A percentile compares a stretch with the other conserved stretches of the same genome.
Evolutionary conservation across 2,797 vertebrate genomes (phyloP).

Genomic region (Apogon talboti): DNA sequence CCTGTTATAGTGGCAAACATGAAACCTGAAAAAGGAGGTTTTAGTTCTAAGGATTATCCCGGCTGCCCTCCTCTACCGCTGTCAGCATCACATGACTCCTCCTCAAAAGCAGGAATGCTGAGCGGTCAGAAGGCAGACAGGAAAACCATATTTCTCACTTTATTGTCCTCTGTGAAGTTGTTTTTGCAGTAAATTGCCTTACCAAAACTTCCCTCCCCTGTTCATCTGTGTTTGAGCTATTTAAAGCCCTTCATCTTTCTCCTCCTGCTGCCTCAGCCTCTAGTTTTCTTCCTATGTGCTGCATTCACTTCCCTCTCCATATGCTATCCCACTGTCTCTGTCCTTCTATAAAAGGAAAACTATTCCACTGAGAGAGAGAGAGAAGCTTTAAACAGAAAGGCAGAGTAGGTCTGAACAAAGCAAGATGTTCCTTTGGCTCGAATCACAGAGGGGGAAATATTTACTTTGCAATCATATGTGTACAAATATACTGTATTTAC

Average conservation of each 20-base stretch:
- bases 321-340: slow-evolving; percentile 25
- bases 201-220: slow-evolving; percentile 52
- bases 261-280: slow-evolving; percentile 13
- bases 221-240: slow-evolving; percentile 43
- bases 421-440: slow-evolving; percentile 33
- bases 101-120: slow-evolving; percentile 50
- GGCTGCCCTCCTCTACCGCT: slow-evolving; percentile 40
- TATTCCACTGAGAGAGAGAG: slow-evolving; percentile 61
- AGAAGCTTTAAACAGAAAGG: slow-evolving; percentile 25
- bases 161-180: slow-evolving; percentile 70
- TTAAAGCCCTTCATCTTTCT: slow-evolving; percentile 48
- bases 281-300: background rate
- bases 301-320: slow-evolving; percentile 1
- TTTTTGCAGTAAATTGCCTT: slow-evolving; percentile 70
- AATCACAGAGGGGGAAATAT: slow-evolving; percentile 33
- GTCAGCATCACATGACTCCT: slow-evolving; percentile 66
- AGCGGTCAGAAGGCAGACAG: slow-evolving; percentile 53
- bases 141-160: slow-evolving; percentile 71
- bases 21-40: slow-evolving; percentile 27
- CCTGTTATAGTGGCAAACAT: slow-evolving; percentile 34
- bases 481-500: background rate
- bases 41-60: slow-evolving; percentile 52
- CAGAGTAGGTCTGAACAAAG: slow-evolving; percentile 14
- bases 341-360: slow-evolving; percentile 82
- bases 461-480: slow-evolving; percentile 19